Conservation (phyloP, 2,888 invertebrate genomes). For the Drosophila seclusa region DNA sequence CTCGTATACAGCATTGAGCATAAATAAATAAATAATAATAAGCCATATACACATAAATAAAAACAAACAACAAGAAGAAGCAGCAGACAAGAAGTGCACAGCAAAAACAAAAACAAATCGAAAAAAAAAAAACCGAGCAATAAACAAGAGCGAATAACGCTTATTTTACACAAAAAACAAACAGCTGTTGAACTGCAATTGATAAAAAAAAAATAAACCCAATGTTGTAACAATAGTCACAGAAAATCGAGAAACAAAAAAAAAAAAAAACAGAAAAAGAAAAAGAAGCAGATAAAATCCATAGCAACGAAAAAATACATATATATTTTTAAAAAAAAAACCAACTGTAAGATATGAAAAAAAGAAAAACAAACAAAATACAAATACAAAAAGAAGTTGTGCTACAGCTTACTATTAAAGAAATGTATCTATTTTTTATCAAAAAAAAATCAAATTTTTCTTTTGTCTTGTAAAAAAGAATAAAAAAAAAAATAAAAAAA, state of each 20-base stretch:
- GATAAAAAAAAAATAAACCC: conserved; percentile 22
- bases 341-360: conserved; percentile 51
- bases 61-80: conserved; percentile 4
- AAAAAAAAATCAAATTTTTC: conserved; percentile 22
- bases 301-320: conserved; percentile 39
- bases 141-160: conserved; percentile 60
- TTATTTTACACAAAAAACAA: conserved; percentile 55
- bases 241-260: conserved; percentile 6
- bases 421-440: conserved; percentile 58
- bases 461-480: conserved; percentile 34
- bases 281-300: conserved; percentile 7
- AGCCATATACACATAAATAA: conserved; percentile 35
- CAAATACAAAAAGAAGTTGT: conserved; percentile 42
- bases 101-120: conserved; percentile 23
- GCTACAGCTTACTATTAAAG: conserved; percentile 55
- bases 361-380: conserved; percentile 4
- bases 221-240: conserved; percentile 65
- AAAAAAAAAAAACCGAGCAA: conserved; percentile 28
- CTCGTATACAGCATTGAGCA: conserved; percentile 70
- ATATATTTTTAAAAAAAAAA: conserved; percentile 45
- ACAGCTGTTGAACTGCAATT: conserved; percentile 22
- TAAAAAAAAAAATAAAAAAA: conserved; percentile 17
- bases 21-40: conserved; percentile 52
- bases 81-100: conserved; percentile 36
- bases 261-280: background rate